Conservation (phyloP, 2,797 vertebrate genomes). For the Melanotaenia trifasciata region DNA sequence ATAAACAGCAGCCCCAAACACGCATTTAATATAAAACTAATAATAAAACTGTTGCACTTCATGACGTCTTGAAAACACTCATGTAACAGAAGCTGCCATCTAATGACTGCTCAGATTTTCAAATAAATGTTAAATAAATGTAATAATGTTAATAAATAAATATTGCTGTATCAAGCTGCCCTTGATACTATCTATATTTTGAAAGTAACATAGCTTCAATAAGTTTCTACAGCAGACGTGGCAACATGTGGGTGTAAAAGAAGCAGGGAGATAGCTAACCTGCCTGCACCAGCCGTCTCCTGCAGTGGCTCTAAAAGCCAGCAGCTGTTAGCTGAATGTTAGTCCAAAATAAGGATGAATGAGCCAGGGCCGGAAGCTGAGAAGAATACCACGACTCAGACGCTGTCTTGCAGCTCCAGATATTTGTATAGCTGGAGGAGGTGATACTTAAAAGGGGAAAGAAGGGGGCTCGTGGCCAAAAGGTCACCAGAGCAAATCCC, state of each 20-base stretch:
- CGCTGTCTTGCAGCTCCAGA: not conserved
- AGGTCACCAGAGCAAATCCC: slow-evolving; percentile 26
- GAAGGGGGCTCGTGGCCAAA: slow-evolving; percentile 4
- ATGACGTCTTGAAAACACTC: not conserved
- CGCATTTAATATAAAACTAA: not conserved
- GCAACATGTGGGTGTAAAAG: not conserved
- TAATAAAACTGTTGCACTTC: not conserved
- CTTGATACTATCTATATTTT: not conserved
- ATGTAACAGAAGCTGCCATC: not conserved
- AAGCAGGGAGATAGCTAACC: not conserved
- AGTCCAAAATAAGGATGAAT: slow-evolving; percentile 49
- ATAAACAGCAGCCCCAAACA: not conserved
- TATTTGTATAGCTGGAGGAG: slow-evolving; percentile 31
- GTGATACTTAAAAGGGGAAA: slow-evolving; percentile 13
- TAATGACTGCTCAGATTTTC: not conserved
- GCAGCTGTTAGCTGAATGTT: slow-evolving; percentile 13
- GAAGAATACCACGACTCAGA: slow-evolving; percentile 63
- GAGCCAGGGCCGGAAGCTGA: slow-evolving; percentile 10
- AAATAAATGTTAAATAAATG: not conserved
- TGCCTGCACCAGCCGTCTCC: slow-evolving; percentile 31
- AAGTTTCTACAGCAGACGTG: not conserved
- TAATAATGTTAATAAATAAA: too few relatives aligned
- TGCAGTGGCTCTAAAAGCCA: slow-evolving; percentile 19
- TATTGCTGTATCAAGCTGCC: too few relatives aligned
- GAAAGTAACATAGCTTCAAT: slow-evolving; percentile 5